These are phyloP conservation scores for Chrysoperla carnea DNA, from an alignment of 1,140 invertebrate species.

Conservation along the genomic window DNA sequence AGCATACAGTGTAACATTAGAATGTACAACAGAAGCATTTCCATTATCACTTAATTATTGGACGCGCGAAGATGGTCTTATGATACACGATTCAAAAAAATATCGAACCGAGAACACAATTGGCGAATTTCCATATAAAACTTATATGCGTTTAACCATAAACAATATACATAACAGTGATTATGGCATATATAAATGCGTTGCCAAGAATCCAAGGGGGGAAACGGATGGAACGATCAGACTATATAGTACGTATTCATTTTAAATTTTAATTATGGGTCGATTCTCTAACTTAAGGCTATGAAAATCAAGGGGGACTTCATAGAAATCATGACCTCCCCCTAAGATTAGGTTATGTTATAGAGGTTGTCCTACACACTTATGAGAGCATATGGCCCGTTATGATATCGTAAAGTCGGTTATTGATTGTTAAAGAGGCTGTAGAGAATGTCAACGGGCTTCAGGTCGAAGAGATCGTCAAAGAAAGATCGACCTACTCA, in stretches of 20 bases:
- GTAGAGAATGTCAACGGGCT: no score
- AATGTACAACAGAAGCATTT: slow-evolving; percentile 80
- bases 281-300: background rate
- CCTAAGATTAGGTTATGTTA: background rate
- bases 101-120: slow-evolving; percentile 55
- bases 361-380: background rate
- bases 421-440: no score
- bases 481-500: no score
- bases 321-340: background rate
- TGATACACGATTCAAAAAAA: slow-evolving; percentile 73
- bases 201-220: slow-evolving; percentile 81
- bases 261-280: slow-evolving; percentile 3
- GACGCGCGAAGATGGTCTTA: slow-evolving; percentile 69
- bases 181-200: slow-evolving; percentile 80
- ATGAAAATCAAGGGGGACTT: background rate
- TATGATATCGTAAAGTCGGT: no score
- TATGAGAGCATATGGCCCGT: slow-evolving; percentile 7
- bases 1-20: slow-evolving; percentile 63
- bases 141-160: slow-evolving; percentile 66
- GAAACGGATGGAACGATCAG: slow-evolving; percentile 83
- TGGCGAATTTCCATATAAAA: slow-evolving; percentile 56
- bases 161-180: slow-evolving; percentile 54
- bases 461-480: no score
- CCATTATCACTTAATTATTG: slow-evolving; percentile 84
- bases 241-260: slow-evolving; percentile 64